Evolutionary conservation across 2,113 vertebrate genomes (phyloP).

Genomic region (Tapirus terrestris): DNA sequence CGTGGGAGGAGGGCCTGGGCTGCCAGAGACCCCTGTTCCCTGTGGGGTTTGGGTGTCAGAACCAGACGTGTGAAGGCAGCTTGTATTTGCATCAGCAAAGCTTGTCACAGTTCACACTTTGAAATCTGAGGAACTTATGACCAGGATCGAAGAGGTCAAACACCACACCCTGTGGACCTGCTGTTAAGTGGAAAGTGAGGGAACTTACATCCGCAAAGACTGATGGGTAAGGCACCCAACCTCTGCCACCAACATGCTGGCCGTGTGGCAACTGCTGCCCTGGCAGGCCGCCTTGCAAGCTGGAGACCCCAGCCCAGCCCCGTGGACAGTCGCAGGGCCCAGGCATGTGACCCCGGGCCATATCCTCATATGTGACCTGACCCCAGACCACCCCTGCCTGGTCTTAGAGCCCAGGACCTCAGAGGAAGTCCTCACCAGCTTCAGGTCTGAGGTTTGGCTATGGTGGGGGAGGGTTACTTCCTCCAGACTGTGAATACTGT

Average conservation of each 20-base stretch:
- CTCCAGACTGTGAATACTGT: background rate
- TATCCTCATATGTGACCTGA: background rate
- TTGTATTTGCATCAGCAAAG: background rate
- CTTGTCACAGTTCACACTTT: background rate
- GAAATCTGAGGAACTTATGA: background rate
- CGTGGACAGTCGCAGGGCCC: background rate
- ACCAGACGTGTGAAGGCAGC: background rate
- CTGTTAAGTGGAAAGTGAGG: rapidly evolving
- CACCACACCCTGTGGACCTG: rapidly evolving
- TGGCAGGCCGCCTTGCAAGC: background rate
- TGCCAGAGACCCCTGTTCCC: rapidly evolving
- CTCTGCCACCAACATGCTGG: rapidly evolving
- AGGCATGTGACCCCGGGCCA: background rate
- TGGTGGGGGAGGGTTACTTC: rapidly evolving
- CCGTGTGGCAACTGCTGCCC: background rate
- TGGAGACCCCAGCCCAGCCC: rapidly evolving
- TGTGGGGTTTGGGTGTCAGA: rapidly evolving
- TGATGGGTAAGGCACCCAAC: rapidly evolving
- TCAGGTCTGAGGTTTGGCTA: no score
- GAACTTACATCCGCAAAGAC: background rate
- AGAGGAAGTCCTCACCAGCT: no score
- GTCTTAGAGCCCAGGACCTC: background rate
- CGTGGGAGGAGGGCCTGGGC: background rate
- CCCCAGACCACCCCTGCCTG: background rate
- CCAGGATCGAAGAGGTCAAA: rapidly evolving